A percentile compares a stretch with the other conserved stretches of the same genome.
phyloP scores from a whole-genome alignment of 2,888 invertebrate genomes.

The Drosophila neoperkinsi region DNA sequence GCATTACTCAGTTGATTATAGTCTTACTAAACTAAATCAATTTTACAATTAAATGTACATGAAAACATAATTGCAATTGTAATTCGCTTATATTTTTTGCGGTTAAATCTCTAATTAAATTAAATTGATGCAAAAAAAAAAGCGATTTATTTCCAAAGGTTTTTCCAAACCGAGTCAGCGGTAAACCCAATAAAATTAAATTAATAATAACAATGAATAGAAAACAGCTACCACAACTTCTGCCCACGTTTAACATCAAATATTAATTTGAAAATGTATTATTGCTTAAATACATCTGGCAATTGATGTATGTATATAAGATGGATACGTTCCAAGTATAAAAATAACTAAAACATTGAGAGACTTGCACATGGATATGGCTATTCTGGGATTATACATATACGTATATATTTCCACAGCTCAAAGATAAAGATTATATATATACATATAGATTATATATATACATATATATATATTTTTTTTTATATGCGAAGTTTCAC shows the following conservation, averaged over 20 bases:
- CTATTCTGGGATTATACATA: not conserved
- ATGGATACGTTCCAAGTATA: not conserved
- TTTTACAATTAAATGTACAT: not conserved
- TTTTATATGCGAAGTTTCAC: not conserved
- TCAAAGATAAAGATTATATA: not conserved
- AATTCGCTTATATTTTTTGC: not conserved
- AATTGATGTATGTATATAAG: no score
- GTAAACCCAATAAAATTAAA: not conserved
- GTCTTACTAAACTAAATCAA: not conserved
- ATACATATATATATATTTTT: not conserved
- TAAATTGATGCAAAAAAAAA: not conserved
- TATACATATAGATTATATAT: not conserved
- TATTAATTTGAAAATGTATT: not conserved
- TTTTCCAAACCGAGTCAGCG: not conserved
- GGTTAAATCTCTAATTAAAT: conserved; percentile 4
- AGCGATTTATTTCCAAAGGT: not conserved
- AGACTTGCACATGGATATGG: not conserved
- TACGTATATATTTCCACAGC: not conserved
- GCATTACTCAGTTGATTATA: not conserved
- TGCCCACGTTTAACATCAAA: not conserved
- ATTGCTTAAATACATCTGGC: not conserved
- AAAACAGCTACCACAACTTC: not conserved
- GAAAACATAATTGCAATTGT: not conserved
- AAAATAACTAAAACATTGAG: not conserved
- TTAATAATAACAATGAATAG: not conserved